These are phyloP conservation scores for Clinocottus analis DNA, from an alignment of 2,113 vertebrate species.

Conservation along the genomic window DNA sequence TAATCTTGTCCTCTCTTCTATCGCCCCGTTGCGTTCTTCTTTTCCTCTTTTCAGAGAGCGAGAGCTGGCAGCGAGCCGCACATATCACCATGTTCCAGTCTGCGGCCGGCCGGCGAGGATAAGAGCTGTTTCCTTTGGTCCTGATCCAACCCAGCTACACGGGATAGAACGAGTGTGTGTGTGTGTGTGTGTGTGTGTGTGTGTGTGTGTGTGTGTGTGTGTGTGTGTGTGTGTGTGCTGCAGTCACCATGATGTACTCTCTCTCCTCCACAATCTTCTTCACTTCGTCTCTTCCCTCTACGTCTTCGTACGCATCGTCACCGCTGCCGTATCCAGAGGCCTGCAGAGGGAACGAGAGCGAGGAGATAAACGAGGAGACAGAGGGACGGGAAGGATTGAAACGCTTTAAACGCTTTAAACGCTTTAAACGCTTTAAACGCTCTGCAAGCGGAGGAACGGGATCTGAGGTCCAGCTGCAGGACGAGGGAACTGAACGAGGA, in stretches of 20 bases:
- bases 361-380: slow-evolving; percentile 22
- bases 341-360: slow-evolving; percentile 72
- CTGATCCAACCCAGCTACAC: neutral
- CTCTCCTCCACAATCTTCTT: slow-evolving; percentile 82
- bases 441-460: neutral
- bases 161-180: neutral
- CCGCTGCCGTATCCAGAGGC: slow-evolving; percentile 91
- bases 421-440: neutral
- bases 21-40: neutral
- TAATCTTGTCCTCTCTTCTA: neutral
- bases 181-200: neutral
- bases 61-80: slow-evolving; percentile 13
- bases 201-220: neutral
- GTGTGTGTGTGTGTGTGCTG: neutral
- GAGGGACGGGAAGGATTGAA: neutral
- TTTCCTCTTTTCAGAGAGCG: neutral
- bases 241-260: slow-evolving; percentile 73
- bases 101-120: slow-evolving; percentile 26
- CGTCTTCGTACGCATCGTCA: slow-evolving; percentile 79
- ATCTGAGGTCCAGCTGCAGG: slow-evolving; percentile 1
- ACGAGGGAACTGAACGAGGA: neutral
- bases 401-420: too few species aligned
- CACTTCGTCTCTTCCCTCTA: slow-evolving; percentile 76
- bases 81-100: slow-evolving; percentile 33
- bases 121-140: slow-evolving; percentile 41